Base-by-base conservation (phyloP, 2,113 vertebrate species). In the Rhodinocichla rosea region DNA sequence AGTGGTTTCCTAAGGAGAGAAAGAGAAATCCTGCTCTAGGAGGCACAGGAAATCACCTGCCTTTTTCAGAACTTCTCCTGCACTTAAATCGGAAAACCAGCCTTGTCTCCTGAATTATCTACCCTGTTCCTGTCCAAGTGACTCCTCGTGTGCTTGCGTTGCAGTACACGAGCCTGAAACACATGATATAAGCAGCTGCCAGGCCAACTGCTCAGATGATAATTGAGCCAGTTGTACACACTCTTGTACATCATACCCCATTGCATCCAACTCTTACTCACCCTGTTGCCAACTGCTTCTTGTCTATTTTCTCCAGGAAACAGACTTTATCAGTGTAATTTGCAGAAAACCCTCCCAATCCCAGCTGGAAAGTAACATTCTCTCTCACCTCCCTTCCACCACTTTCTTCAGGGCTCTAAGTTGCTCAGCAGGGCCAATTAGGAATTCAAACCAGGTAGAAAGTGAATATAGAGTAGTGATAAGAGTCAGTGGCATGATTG, bases 371-470 rank as follows among this genome's bases (percentile, higher is more conserved):
- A 83, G 59, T 57, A 63, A 45, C 39, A 19, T 4, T 70, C 33
- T 65, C 26, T 76, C 52, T 16, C 17, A 71, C 28, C 16, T 63
- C 62, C 60, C 76, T 89, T 69, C 67, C 24, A 71, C 53, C 2
- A 7, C 70, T 71, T 70, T 91, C 87, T 83, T 89, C 23, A 20
- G 80, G 64, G 45, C 35, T 71, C 20, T 37, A 49, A 57, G 67
- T 90, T 69, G 71, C 18, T 4, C 59, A 83, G 85, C 64, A n/a
- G 60, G 81, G 55, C 70, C 42, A 50, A 80, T 95, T 80, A 90
- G 85, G 81, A 83, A 90, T 91, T 95, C 90, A 70, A 82, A 92
- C 80, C 83, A 93, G 94, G 84, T 94, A 95, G 74, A 93, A 94
- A 83, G 81, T 50, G 84, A 82, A 69, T 57, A 27, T n/a, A 87